Evolutionary conservation across 2,797 vertebrate genomes (phyloP), one percentile per base, ranked within the genome.

Genomic region (Acrossocheilus fasciatus): DNA sequence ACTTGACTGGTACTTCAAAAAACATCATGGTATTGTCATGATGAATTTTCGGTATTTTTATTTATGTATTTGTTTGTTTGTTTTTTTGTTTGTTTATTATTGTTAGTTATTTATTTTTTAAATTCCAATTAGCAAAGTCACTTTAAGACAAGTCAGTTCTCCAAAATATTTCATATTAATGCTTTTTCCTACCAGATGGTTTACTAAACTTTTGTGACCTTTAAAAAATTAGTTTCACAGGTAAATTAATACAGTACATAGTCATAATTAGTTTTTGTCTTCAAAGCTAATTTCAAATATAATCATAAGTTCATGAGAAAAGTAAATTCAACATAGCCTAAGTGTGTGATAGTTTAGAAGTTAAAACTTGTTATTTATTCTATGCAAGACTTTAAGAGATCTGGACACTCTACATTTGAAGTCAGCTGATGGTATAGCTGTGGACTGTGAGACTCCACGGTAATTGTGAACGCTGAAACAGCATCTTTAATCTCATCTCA

Each of bases 401-500:
- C 17, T 36, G 26, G 26, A 50, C 62, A 30, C 6, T 45, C 26
- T 50, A 3, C 23, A 68, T 68, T 81, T 81, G 39, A 85, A 54
- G 68, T 84, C 64, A 59, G 47, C 72, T 84, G 66, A 80, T 43
- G 17, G 54, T 36, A 47, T 45, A 14, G 45, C 62, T n/a, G 62
- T 59, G 64, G 62, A 85, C 68, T 81, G 83, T 72, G 74, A 47
- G 59, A 30, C 15, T 74, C 20, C 12, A 47, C 34, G 12, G 86
- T 85, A 88, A 90, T 77, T 73, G 85, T 72, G 84, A 83, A 69
- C 30, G 47, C 70, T 23, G n/a, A 68, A 86, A 86, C 81, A 84
- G n/a, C 74, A 88, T 73, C 75, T 82, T 88, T 85, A 88, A 82
- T 90, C 43, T 36, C 83, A 79, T 86, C 85, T 84, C 52, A 76